Evolutionary conservation across 2,888 invertebrate genomes (phyloP), one percentile per base, ranked within the genome.

Genomic region (Melanophora roralis): DNA sequence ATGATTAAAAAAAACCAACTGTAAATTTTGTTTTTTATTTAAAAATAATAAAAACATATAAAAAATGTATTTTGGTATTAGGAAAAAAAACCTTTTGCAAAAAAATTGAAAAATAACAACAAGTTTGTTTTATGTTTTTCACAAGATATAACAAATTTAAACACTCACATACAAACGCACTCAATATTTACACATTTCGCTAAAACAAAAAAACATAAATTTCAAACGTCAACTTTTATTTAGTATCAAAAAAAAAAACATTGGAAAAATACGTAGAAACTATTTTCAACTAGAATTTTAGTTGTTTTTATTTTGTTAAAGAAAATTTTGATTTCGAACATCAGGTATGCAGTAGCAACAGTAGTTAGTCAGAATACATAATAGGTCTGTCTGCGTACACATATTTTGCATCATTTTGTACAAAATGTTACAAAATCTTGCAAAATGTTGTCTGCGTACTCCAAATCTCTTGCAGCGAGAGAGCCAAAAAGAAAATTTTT

Each of bases 201-300:
- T n/a, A n/a, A n/a, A n/a, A n/a, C n/a, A n/a, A n/a, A 36, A 60
- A 32, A 1, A 64, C 51, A 64, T 62, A 73, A 72, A 77, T 68
- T 78, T 69, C 49, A 75, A 65, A 74, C 74, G 74, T 71, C 69
- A 75, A 79, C 69, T 79, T 79, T 69, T 67, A 64, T 75, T 69
- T 71, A 65, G 59, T 64, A 21, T 19, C 23, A 45, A 8, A 62
- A n/a, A 59, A 67, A 21, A 21, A 47, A 47, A 21, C 14, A 9
- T 38, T 8, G 36, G 27, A 23, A 59, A 45, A 38, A 36, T 49
- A 7, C 32, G n/a, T 34, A 23, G 23, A 34, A 72, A 64, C n/a
- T 53, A 62, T 55, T 55, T 23, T 27, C 6, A 27, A 27, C 3
- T 2, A 55, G 19, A 21, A 53, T 69, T 62, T 21, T 45, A 6